A percentile compares a stretch with the other conserved stretches of the same genome.
Evolutionary conservation across 2,888 invertebrate species (phyloP).

Genomic region (Brenthis ino): DNA sequence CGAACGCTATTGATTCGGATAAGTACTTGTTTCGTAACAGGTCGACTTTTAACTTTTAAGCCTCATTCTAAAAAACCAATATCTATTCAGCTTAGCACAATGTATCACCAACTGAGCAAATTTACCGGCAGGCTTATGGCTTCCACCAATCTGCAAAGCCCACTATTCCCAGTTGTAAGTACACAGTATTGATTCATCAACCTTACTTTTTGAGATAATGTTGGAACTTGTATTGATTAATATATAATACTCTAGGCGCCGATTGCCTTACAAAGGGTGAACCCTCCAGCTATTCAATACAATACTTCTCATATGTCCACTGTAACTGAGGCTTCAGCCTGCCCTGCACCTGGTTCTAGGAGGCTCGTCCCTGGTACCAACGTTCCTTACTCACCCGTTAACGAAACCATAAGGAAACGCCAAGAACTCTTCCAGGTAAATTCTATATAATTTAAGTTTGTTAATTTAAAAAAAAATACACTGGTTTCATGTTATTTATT

Average conservation of each 20-base stretch:
- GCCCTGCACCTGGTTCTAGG: conserved; percentile 60
- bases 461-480: no score
- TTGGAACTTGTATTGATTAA: background rate
- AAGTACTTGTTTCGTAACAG: conserved; percentile 76
- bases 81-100: conserved; percentile 48
- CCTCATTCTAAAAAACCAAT: conserved; percentile 13
- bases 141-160: conserved; percentile 67
- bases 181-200: conserved; percentile 19
- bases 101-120: conserved; percentile 77
- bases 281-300: conserved; percentile 66
- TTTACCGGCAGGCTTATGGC: conserved; percentile 70
- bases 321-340: conserved; percentile 58
- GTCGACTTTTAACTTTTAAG: conserved; percentile 49
- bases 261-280: conserved; percentile 73
- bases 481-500: background rate
- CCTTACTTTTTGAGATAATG: background rate
- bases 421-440: conserved; percentile 74
- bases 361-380: conserved; percentile 72
- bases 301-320: conserved; percentile 69
- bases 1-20: conserved; percentile 14
- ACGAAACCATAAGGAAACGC: conserved; percentile 59
- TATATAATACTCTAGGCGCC: conserved; percentile 57
- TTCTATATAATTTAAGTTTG: background rate
- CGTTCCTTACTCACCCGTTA: conserved; percentile 62
- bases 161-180: conserved; percentile 76